Evolutionary conservation across 1,140 invertebrate species (phyloP).

Genomic region (Metaphire vulgaris): DNA sequence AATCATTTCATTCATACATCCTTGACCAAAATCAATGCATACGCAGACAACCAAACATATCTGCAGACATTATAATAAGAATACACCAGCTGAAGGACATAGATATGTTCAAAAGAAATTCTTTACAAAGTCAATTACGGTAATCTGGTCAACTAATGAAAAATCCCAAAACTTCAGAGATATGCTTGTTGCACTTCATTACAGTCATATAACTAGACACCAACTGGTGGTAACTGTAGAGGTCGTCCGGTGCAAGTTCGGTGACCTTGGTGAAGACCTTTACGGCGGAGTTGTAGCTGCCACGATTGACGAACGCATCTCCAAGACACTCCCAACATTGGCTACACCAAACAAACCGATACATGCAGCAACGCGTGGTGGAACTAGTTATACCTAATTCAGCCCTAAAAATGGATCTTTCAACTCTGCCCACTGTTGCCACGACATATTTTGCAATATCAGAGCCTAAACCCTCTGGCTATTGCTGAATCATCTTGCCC

Average conservation of each 20-base stretch:
- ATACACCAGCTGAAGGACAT: too few species aligned
- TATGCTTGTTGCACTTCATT: too few species aligned
- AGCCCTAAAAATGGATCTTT: not conserved
- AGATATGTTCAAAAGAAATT: too few species aligned
- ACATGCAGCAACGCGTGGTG: not conserved
- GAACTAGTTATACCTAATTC: not conserved
- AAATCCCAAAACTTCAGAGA: too few species aligned
- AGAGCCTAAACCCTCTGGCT: not conserved
- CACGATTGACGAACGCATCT: slow-evolving; percentile 75
- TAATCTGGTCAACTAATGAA: too few species aligned
- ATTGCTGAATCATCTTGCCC: not conserved
- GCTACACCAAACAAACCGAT: slow-evolving; percentile 47
- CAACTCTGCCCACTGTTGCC: not conserved
- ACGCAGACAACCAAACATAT: too few species aligned
- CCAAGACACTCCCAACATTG: slow-evolving; percentile 74
- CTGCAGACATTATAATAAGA: too few species aligned
- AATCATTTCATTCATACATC: too few species aligned
- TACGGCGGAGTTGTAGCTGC: slow-evolving; percentile 73
- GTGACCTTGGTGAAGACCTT: slow-evolving; percentile 72
- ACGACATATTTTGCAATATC: not conserved
- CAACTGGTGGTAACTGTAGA: slow-evolving; percentile 69
- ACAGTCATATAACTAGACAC: too few species aligned
- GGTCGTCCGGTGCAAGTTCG: slow-evolving; percentile 54
- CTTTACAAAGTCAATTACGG: too few species aligned
- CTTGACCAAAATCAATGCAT: too few species aligned